A percentile compares a stretch with the other conserved stretches of the same genome.
These are phyloP conservation scores for Sphaerodactylus townsendi DNA, from an alignment of 2,113 vertebrate species.

Conservation along the genomic window DNA sequence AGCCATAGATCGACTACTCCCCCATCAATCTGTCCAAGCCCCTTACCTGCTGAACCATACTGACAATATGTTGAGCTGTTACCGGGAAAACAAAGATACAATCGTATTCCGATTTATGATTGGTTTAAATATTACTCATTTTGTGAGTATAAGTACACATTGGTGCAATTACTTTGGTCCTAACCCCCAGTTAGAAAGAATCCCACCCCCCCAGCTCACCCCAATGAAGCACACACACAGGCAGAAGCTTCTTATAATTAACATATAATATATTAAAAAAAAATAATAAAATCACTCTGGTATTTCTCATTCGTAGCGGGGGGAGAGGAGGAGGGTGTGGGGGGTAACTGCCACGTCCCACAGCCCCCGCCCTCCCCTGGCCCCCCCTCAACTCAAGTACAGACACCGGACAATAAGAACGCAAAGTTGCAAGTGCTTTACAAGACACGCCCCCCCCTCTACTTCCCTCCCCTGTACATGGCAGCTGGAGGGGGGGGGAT, in stretches of 20 bases:
- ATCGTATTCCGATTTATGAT: too few relatives aligned
- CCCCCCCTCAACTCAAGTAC: constrained; percentile 32
- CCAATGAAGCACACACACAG: constrained; percentile 22
- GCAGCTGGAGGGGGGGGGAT: neutral
- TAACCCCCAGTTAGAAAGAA: neutral
- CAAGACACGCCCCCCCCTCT: neutral
- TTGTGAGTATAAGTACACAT: too few relatives aligned
- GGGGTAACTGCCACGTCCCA: constrained; percentile 30
- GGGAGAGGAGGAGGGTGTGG: neutral
- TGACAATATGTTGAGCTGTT: too few relatives aligned
- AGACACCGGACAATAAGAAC: constrained; percentile 22
- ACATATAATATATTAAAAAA: constrained; percentile 78
- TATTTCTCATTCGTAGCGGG: constrained; percentile 54
- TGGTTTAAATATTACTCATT: too few relatives aligned
- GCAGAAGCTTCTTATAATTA: constrained; percentile 56
- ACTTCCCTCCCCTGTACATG: neutral
- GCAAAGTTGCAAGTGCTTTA: constrained; percentile 69
- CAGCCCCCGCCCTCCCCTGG: neutral
- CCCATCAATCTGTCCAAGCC: too few relatives aligned
- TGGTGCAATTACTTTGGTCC: too few relatives aligned
- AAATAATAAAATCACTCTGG: constrained; percentile 73
- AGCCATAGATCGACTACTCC: too few relatives aligned
- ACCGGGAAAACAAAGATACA: too few relatives aligned
- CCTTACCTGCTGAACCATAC: too few relatives aligned
- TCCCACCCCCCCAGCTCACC: neutral